Percentiles rank a stretch among this genome's conserved stretches.
Evolutionary conservation across 2,113 vertebrate species (phyloP).

Genomic region (Eidolon helvum): DNA sequence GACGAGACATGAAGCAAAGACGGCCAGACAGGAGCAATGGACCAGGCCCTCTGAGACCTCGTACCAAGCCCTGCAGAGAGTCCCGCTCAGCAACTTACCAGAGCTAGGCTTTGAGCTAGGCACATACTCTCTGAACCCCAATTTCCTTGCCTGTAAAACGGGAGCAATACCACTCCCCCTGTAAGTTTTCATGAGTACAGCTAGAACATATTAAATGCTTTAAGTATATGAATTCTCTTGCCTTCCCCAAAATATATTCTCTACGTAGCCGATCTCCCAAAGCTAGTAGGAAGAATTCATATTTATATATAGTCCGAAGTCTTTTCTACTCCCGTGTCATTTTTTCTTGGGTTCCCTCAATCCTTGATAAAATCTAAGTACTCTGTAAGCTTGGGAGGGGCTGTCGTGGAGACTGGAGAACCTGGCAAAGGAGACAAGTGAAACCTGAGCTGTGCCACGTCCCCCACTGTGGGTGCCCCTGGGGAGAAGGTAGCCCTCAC

Average conservation of each 20-base stretch:
- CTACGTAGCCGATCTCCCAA: not conserved
- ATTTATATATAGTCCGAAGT: not conserved
- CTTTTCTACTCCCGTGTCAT: not conserved
- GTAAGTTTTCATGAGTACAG: too few relatives aligned
- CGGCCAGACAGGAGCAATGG: too few relatives aligned
- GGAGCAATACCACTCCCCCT: too few relatives aligned
- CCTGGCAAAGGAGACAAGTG: not conserved
- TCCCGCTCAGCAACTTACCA: not conserved
- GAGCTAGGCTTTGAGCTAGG: not conserved
- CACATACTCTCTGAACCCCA: not conserved
- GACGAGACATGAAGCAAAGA: not conserved
- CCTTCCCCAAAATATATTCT: not conserved
- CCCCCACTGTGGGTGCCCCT: too few relatives aligned
- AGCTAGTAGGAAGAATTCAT: not conserved
- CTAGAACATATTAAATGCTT: not conserved
- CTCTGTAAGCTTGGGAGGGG: not conserved
- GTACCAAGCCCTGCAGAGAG: too few relatives aligned
- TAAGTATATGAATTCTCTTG: not conserved
- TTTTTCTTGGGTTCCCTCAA: not conserved
- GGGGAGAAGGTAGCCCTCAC: not conserved
- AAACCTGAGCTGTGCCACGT: not conserved
- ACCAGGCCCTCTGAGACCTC: not conserved
- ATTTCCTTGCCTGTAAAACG: not conserved
- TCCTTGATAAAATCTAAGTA: not conserved
- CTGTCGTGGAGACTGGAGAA: not conserved